Evolutionary conservation across 2,113 vertebrate genomes (phyloP).

Genomic region (Apteryx owenii): DNA sequence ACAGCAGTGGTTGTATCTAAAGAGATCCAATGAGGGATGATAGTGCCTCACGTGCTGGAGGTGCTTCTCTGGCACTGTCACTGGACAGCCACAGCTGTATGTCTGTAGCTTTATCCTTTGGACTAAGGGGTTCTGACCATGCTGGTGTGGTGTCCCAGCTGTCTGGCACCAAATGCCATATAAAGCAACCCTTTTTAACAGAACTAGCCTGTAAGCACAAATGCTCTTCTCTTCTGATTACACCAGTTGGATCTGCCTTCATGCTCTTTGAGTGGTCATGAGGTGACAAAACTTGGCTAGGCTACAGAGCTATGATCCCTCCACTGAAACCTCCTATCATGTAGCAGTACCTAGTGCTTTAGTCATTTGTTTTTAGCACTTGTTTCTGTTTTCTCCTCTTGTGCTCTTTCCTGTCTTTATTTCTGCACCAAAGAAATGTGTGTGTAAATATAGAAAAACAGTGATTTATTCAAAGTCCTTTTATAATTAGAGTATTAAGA

Average conservation of each 20-base stretch:
- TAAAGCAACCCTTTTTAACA: neutral
- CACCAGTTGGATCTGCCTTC: neutral
- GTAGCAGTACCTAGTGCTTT: neutral
- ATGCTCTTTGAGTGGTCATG: neutral
- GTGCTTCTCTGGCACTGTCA: neutral
- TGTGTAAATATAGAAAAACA: neutral
- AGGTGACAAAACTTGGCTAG: neutral
- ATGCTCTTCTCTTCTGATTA: neutral
- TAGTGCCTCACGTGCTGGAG: neutral
- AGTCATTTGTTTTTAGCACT: neutral
- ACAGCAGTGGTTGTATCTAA: neutral
- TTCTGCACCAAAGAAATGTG: slow-evolving; percentile 58
- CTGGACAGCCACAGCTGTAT: neutral
- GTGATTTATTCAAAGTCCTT: slow-evolving; percentile 16
- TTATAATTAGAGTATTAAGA: slow-evolving; percentile 12
- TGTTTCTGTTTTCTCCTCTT: neutral
- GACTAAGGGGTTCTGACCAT: neutral
- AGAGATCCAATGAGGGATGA: neutral
- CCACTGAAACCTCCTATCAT: neutral
- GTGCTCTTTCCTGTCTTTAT: neutral
- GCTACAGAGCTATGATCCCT: neutral
- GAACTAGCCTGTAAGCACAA: neutral
- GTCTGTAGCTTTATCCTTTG: neutral
- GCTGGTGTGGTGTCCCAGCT: neutral
- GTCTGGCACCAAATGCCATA: neutral